Conservation (phyloP, 1,140 invertebrate genomes). For the Marisa cornuarietis region DNA sequence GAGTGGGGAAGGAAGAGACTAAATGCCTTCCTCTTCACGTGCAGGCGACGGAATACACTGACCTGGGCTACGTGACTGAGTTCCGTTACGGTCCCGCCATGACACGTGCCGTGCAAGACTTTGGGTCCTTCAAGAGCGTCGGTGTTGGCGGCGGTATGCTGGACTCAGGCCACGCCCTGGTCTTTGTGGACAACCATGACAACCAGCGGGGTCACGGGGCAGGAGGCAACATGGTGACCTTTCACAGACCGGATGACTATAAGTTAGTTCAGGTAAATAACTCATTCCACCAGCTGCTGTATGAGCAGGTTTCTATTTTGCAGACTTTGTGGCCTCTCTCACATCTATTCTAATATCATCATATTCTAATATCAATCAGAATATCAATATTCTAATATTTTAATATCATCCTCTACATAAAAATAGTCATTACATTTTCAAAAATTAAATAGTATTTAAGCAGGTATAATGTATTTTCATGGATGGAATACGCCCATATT, state of each 20-base stretch:
- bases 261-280: not conserved
- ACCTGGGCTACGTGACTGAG: conserved; percentile 76
- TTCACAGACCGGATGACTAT: conserved; percentile 8
- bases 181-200: conserved; percentile 69
- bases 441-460: too few species aligned
- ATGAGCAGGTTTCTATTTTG: not conserved
- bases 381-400: too few species aligned
- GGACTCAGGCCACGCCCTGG: conserved; percentile 60
- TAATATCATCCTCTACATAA: not conserved
- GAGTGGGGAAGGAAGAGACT: conserved; percentile 74
- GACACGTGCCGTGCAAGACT: conserved; percentile 32
- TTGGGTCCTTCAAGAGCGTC: conserved; percentile 32
- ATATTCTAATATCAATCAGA: too few species aligned
- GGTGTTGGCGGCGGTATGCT: conserved; percentile 54
- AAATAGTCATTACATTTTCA: not conserved
- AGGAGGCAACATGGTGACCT: conserved; percentile 27
- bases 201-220: conserved; percentile 67
- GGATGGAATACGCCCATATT: too few species aligned
- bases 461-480: too few species aligned
- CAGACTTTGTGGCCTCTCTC: not conserved
- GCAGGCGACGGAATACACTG: conserved; percentile 65
- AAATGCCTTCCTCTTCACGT: conserved; percentile 68
- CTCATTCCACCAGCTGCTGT: not conserved
- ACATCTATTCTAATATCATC: not conserved
- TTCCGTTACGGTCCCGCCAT: conserved; percentile 71